Conservation (phyloP, 2,888 invertebrate species). For the Epinotia ramella region DNA sequence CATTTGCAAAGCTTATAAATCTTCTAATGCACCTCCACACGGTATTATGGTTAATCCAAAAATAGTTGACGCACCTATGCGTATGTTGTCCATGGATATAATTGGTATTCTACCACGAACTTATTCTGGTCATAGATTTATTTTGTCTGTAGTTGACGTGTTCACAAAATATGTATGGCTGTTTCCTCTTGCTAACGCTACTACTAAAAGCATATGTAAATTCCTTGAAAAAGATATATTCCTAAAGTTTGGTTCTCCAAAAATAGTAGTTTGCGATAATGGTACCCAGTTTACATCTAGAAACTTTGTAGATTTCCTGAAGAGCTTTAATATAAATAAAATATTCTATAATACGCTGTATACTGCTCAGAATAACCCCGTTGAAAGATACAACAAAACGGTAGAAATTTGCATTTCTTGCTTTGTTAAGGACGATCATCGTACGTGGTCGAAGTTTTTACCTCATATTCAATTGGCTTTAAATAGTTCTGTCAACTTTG, state of each 20-base stretch:
- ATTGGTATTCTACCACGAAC: constrained; percentile 14
- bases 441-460: constrained; percentile 20
- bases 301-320: constrained; percentile 21
- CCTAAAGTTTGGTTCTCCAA: constrained; percentile 30
- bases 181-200: constrained; percentile 25
- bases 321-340: constrained; percentile 22
- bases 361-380: too few species aligned
- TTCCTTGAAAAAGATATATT: constrained; percentile 26
- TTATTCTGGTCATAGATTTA: constrained; percentile 29
- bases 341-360: constrained; percentile 29
- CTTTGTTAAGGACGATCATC: constrained; percentile 25
- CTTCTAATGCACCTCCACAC: constrained; percentile 6
- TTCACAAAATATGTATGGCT: constrained; percentile 30
- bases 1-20: constrained; percentile 21
- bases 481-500: constrained; percentile 27
- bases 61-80: constrained; percentile 10
- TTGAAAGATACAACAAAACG: constrained; percentile 12
- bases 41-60: constrained; percentile 15
- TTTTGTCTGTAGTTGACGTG: constrained; percentile 20
- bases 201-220: constrained; percentile 21
- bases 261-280: constrained; percentile 32
- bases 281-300: constrained; percentile 30
- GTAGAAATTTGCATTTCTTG: constrained; percentile 30
- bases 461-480: constrained; percentile 28
- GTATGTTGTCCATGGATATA: constrained; percentile 3